phyloP scores from a whole-genome alignment of 2,797 vertebrate genomes.

The Mormyrus hasselquistii region DNA sequence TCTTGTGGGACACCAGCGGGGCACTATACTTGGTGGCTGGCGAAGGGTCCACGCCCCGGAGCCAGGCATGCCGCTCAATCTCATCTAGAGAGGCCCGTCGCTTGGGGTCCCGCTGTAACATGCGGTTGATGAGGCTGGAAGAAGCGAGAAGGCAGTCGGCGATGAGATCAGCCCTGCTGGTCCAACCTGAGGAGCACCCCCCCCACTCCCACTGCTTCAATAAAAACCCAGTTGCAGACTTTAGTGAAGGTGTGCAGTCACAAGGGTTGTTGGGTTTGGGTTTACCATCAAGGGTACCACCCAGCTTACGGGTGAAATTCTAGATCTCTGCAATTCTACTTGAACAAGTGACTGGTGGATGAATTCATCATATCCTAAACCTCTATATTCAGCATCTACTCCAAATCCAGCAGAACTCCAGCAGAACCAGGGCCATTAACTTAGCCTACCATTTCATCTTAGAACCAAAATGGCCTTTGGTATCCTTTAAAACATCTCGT shows the following conservation, averaged over 20 bases:
- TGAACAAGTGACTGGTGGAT: neutral
- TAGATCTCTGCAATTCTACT: neutral
- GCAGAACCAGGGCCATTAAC: neutral
- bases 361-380: neutral
- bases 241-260: neutral
- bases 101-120: constrained; percentile 90
- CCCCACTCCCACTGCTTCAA: neutral
- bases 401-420: neutral
- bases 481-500: neutral
- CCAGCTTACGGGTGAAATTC: neutral
- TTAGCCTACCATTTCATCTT: neutral
- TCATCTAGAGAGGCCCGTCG: constrained; percentile 82
- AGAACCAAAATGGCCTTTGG: neutral
- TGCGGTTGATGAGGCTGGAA: constrained; percentile 79
- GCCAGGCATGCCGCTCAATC: constrained; percentile 83
- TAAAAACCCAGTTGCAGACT: neutral
- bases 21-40: constrained; percentile 89
- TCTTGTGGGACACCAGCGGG: constrained; percentile 87
- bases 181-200: neutral
- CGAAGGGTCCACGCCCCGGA: constrained; percentile 87
- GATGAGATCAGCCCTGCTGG: neutral
- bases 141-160: neutral
- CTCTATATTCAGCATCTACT: neutral
- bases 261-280: too few relatives aligned
- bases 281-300: neutral